Evolutionary conservation across 2,113 vertebrate genomes (phyloP).

Genomic region (Cinclus cinclus): DNA sequence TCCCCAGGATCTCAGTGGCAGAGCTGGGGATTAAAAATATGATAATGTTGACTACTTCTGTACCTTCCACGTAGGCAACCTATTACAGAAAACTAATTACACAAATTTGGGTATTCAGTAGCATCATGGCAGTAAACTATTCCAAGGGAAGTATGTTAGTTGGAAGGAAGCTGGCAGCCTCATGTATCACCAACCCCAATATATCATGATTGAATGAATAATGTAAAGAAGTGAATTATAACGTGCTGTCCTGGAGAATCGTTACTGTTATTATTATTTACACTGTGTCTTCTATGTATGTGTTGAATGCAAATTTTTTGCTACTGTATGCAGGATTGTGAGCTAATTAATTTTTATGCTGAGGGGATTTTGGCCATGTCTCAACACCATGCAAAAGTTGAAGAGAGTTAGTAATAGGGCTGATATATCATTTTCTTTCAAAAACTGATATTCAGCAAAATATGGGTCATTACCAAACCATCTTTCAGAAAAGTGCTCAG

Average conservation of each 20-base stretch:
- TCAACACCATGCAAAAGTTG: background rate
- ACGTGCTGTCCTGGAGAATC: background rate
- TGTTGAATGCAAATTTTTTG: conserved; percentile 37
- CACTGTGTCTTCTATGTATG: background rate
- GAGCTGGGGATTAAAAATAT: background rate
- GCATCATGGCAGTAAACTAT: conserved; percentile 28
- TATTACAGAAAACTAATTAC: background rate
- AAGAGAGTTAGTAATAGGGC: conserved; percentile 5
- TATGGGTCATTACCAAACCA: background rate
- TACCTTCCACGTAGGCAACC: background rate
- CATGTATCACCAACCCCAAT: conserved; percentile 40
- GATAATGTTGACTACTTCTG: background rate
- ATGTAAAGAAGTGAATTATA: conserved; percentile 44
- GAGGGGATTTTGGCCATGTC: conserved; percentile 43
- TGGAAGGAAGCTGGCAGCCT: conserved; percentile 25
- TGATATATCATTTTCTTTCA: conserved; percentile 38
- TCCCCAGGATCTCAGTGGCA: background rate
- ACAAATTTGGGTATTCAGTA: conserved; percentile 34
- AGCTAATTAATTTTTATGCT: conserved; percentile 46
- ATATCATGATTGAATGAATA: conserved; percentile 49
- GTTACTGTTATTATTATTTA: conserved; percentile 71
- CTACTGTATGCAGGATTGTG: conserved; percentile 34
- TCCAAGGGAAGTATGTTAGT: conserved; percentile 21
- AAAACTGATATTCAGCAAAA: conserved; percentile 2
- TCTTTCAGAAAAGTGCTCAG: background rate